Evolutionary conservation across 1,140 invertebrate genomes (phyloP).

Genomic region (Fopius arisanus): DNA sequence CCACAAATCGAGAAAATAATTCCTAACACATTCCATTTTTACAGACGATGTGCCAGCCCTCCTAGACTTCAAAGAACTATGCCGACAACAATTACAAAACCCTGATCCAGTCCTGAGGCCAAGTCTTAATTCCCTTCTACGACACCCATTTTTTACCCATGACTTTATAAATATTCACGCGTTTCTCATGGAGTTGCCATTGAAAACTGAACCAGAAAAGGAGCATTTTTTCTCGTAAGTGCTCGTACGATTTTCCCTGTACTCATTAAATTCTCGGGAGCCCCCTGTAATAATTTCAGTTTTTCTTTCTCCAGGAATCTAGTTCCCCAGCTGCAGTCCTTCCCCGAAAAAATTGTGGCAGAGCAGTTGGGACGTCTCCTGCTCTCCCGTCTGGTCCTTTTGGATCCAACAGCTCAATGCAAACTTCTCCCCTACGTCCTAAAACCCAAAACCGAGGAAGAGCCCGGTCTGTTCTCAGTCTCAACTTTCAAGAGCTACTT

Average conservation of each 20-base stretch:
- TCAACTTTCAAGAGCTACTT: conserved; percentile 74
- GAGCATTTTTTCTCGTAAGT: conserved; percentile 76
- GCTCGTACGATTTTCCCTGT: neutral
- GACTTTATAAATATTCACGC: conserved; percentile 83
- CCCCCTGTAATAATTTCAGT: neutral
- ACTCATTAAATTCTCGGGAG: no score
- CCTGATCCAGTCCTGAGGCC: conserved; percentile 68
- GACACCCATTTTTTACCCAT: conserved; percentile 81
- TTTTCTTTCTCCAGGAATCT: conserved; percentile 61
- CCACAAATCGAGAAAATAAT: neutral
- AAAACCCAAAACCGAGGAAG: conserved; percentile 65
- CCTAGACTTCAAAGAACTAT: conserved; percentile 73
- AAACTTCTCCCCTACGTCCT: conserved; percentile 79
- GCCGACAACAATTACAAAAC: conserved; percentile 71
- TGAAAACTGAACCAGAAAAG: conserved; percentile 80
- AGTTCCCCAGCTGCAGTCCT: conserved; percentile 70
- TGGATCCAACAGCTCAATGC: conserved; percentile 79
- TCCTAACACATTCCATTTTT: conserved; percentile 31
- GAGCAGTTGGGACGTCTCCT: conserved; percentile 78
- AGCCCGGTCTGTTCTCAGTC: conserved; percentile 70
- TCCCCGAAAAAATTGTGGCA: conserved; percentile 80
- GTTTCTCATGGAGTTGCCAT: conserved; percentile 80
- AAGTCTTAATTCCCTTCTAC: conserved; percentile 69
- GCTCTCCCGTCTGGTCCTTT: conserved; percentile 81
- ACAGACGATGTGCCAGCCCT: conserved; percentile 74